A percentile compares a stretch with the other conserved stretches of the same genome.
phyloP scores from a whole-genome alignment of 2,797 vertebrate species.

The Dermochelys coriacea region DNA sequence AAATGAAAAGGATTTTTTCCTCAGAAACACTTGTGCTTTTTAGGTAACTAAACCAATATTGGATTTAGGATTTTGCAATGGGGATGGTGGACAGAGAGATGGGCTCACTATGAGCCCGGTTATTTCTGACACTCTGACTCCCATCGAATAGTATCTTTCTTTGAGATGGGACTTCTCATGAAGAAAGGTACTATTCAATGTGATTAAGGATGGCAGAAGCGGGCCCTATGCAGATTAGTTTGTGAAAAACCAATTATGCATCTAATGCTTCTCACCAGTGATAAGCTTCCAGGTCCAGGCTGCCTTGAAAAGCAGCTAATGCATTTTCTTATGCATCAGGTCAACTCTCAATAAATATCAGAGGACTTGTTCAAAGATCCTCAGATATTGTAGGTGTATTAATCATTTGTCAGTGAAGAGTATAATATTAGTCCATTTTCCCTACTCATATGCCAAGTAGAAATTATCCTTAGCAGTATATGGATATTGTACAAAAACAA shows the following conservation, averaged over 20 bases:
- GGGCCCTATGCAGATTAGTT: neutral
- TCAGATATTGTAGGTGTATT: fast-evolving
- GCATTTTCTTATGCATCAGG: neutral
- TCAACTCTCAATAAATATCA: neutral
- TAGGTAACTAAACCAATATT: neutral
- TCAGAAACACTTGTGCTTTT: neutral
- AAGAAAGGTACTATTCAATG: neutral
- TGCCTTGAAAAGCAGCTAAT: neutral
- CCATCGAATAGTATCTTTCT: neutral
- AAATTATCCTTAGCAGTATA: neutral
- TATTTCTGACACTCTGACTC: neutral
- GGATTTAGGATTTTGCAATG: neutral
- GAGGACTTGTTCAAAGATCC: neutral
- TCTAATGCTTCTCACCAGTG: neutral
- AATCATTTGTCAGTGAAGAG: neutral
- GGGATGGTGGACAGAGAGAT: neutral
- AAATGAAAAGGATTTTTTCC: neutral
- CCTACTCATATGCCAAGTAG: neutral
- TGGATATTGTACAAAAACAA: neutral
- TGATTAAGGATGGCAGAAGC: neutral
- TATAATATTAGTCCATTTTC: neutral
- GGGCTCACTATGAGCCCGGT: neutral
- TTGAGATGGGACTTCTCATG: neutral
- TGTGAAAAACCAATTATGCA: neutral
- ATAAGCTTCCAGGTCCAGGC: neutral